Base-by-base conservation (phyloP, 2,888 invertebrate species). In the Tyria jacobaeae region DNA sequence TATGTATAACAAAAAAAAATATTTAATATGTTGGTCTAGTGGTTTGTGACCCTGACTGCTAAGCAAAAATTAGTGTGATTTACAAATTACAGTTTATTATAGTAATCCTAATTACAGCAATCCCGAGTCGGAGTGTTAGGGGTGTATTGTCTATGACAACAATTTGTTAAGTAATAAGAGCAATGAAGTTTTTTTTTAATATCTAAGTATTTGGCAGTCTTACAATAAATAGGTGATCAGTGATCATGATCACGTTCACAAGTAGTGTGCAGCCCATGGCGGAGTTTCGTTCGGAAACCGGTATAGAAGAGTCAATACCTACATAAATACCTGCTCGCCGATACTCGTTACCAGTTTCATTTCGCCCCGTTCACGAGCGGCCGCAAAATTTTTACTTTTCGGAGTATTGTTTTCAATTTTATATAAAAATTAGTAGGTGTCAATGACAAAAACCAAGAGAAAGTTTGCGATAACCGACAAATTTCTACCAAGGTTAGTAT, bases 371-470 rank as follows among this genome's bases (percentile, higher is more conserved):
- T 77, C 62, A 77, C 74, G 79, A 84, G 83, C 87, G 83, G 88
- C 84, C 82, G 86, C 85, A 75, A 82, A 86, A 86, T 87, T 86
- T 62, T 74, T 70, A 75, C 83, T 84, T 82, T 81, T 80, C 83
- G 84, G 84, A 85, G 85, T 87, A 82, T 86, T 82, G 67, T 87
- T 91, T 91, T 84, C 83, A 83, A 78, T 79, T 80, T 85, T 80
- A 69, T 71, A 62, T 71, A 80, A 78, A 77, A 86, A 85, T 76
- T 79, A 81, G 85, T 91, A 89, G 88, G 94, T 94, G 94, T 94
- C 94, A 94, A 94, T 94, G 94, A 94, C 91, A 93, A 93, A 85
- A 92, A 89, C 90, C 84, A 89, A 89, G 90, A 94, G 89, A 92
- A 94, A 89, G 88, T 94, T 85, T 80, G 91, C 92, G 84, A 92